Conservation (phyloP, 2,888 invertebrate genomes). For the Polydrusus pterygomalis region DNA sequence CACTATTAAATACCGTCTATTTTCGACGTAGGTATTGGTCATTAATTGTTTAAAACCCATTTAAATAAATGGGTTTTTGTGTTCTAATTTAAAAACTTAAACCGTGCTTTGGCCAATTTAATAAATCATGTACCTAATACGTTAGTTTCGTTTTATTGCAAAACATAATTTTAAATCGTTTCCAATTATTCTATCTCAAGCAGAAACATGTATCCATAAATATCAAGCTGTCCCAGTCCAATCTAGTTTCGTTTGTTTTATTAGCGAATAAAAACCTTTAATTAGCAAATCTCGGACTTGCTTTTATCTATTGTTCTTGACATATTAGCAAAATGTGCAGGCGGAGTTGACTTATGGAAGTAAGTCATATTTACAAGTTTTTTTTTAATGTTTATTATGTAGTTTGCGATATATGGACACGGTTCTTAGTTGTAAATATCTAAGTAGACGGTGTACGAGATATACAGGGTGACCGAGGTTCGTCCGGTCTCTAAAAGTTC, state of each 20-base stretch:
- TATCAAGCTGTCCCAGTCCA: background rate
- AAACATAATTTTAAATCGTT: slow-evolving; percentile 19
- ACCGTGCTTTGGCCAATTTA: background rate
- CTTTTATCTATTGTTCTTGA: slow-evolving; percentile 16
- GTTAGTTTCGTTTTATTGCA: slow-evolving; percentile 3
- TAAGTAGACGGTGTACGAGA: no score
- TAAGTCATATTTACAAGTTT: background rate
- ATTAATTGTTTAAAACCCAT: background rate
- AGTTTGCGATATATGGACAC: background rate
- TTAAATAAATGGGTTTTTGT: background rate
- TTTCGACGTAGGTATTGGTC: no score
- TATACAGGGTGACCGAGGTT: no score
- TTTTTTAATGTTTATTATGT: background rate
- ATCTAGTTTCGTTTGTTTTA: slow-evolving; percentile 21
- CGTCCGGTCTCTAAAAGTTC: no score
- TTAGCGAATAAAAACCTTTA: slow-evolving; percentile 12
- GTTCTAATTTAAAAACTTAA: background rate
- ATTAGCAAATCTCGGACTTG: slow-evolving; percentile 7
- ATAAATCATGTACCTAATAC: background rate
- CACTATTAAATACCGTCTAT: no score
- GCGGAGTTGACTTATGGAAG: background rate
- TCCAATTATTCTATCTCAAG: background rate
- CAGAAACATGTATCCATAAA: slow-evolving; percentile 16
- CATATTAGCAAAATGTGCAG: slow-evolving; percentile 14
- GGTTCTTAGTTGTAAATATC: no score